A percentile compares a stretch with the other conserved stretches of the same genome.
phyloP scores from a whole-genome alignment of 2,113 vertebrate genomes.

The Casuarius casuarius region DNA sequence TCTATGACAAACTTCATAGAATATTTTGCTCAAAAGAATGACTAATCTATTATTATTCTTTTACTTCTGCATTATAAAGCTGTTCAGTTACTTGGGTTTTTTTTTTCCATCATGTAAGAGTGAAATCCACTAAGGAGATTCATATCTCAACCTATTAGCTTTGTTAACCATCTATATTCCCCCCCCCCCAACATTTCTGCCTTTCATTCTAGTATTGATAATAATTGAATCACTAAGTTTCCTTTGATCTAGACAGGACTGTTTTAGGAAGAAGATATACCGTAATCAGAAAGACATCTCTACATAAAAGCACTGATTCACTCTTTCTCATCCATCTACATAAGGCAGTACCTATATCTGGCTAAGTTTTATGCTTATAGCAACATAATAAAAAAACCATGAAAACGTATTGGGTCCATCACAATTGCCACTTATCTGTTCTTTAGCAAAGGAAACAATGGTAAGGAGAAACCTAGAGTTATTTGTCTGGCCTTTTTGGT shows the following conservation, averaged over 20 bases:
- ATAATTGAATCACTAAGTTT: neutral
- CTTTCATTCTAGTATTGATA: neutral
- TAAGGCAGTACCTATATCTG: neutral
- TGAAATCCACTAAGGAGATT: neutral
- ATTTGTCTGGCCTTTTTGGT: neutral
- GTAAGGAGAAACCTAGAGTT: neutral
- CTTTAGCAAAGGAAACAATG: neutral
- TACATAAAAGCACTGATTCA: neutral
- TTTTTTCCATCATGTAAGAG: neutral
- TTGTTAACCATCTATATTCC: neutral
- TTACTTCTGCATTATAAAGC: neutral
- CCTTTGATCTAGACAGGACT: neutral
- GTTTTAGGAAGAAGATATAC: neutral
- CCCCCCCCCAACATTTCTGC: rapidly evolving
- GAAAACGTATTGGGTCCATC: neutral
- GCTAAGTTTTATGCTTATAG: neutral
- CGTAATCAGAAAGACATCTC: neutral
- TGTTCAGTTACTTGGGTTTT: neutral
- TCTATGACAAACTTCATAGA: neutral
- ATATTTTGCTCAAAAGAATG: neutral
- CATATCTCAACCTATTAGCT: neutral
- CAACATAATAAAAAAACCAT: neutral
- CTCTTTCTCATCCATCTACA: neutral
- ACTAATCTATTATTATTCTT: neutral
- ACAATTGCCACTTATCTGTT: neutral